Conservation (phyloP, 2,797 vertebrate species). For the Eremophila alpestris region DNA sequence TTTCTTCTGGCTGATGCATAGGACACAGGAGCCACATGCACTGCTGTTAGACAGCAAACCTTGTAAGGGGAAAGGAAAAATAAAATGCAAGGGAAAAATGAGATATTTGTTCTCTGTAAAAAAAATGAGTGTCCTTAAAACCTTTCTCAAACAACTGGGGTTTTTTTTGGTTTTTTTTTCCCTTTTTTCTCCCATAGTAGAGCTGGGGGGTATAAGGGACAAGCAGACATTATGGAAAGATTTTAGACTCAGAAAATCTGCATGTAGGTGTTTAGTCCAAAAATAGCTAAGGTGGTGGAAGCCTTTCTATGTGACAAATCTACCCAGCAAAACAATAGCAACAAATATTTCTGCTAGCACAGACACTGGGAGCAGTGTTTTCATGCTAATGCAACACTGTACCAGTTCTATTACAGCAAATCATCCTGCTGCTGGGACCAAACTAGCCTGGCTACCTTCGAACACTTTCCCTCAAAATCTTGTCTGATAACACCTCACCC, state of each 20-base stretch:
- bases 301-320: neutral
- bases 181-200: neutral
- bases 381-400: fast-evolving
- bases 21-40: neutral
- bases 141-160: neutral
- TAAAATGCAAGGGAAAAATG: neutral
- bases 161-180: fast-evolving
- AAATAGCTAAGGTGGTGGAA: neutral
- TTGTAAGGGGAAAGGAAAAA: neutral
- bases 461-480: neutral
- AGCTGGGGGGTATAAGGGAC: neutral
- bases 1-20: neutral
- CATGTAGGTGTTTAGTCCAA: neutral
- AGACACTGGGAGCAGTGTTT: neutral
- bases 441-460: neutral
- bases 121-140: neutral
- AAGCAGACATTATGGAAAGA: neutral
- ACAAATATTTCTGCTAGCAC: neutral
- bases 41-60: neutral
- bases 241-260: neutral
- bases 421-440: neutral
- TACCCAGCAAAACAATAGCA: neutral
- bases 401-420: neutral
- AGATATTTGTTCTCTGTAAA: neutral
- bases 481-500: neutral